These are phyloP conservation scores for Tetanocera ferruginea DNA, from an alignment of 2,888 invertebrate species.

Conservation along the genomic window DNA sequence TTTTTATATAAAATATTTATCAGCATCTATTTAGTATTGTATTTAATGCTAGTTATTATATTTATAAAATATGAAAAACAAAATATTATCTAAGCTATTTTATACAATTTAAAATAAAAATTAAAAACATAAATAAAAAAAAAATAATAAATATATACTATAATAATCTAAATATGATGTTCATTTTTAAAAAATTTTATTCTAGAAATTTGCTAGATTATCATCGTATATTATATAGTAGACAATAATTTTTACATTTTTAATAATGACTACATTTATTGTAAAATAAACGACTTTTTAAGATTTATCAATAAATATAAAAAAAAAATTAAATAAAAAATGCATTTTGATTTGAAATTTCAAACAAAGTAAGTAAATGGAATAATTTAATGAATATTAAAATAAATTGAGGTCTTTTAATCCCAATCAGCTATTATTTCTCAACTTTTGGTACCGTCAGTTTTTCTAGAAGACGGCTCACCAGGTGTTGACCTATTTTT, in stretches of 20 bases:
- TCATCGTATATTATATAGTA: slow-evolving; percentile 26
- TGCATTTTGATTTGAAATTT: background rate
- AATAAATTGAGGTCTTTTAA: background rate
- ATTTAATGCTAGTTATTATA: background rate
- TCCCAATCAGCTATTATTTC: no score
- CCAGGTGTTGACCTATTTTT: no score
- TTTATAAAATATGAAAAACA: background rate
- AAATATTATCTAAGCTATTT: slow-evolving; percentile 7
- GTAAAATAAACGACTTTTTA: slow-evolving; percentile 27
- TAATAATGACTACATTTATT: slow-evolving; percentile 22
- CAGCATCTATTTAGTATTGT: background rate
- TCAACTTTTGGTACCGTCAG: no score
- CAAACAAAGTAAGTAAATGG: background rate
- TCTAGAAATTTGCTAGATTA: slow-evolving; percentile 10
- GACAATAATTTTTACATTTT: slow-evolving; percentile 38
- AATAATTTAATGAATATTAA: background rate
- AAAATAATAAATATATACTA: background rate
- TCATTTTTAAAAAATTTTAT: background rate
- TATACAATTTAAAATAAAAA: background rate
- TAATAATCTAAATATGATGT: slow-evolving; percentile 15
- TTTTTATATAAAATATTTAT: slow-evolving; percentile 15
- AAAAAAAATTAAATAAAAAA: slow-evolving; percentile 4
- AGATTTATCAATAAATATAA: slow-evolving; percentile 29
- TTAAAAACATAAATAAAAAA: background rate
- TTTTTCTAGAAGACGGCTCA: no score